These are phyloP conservation scores for Drosophila atroscutellata DNA, from an alignment of 2,888 invertebrate genomes.

Conservation along the genomic window DNA sequence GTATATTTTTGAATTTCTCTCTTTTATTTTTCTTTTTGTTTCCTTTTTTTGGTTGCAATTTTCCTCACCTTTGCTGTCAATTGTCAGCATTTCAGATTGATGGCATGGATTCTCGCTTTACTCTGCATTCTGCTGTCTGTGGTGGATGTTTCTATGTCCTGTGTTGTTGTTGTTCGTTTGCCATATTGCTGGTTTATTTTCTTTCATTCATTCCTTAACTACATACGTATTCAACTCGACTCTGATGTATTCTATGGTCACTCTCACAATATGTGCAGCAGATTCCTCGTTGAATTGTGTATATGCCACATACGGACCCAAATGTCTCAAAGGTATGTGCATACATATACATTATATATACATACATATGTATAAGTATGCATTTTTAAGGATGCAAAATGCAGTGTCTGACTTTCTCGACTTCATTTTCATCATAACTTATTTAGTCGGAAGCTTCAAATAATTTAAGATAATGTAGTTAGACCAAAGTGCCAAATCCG, in stretches of 20 bases:
- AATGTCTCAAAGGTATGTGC: conserved; percentile 17
- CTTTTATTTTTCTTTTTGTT: conserved; percentile 5
- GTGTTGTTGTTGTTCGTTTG: conserved; percentile 21
- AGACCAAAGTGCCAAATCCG: conserved; percentile 71
- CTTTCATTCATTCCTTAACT: conserved; percentile 42
- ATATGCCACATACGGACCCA: not conserved
- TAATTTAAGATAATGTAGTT: conserved; percentile 63
- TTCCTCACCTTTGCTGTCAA: conserved; percentile 63
- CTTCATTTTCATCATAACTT: conserved; percentile 49
- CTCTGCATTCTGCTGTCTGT: conserved; percentile 11
- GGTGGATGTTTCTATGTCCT: conserved; percentile 21
- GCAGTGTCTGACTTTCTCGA: conserved; percentile 27
- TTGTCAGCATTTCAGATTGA: conserved; percentile 75
- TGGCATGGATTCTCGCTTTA: conserved; percentile 4
- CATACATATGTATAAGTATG: not conserved
- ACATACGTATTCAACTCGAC: not conserved
- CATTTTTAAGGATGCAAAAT: conserved; percentile 9
- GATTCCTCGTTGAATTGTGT: not conserved
- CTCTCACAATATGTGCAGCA: conserved; percentile 27
- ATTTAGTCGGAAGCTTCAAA: conserved; percentile 60
- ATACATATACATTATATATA: not conserved
- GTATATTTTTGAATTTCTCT: conserved; percentile 30
- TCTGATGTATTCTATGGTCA: conserved; percentile 28
- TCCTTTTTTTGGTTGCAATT: conserved; percentile 21
- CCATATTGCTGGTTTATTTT: conserved; percentile 38